Base-by-base conservation (phyloP, 2,113 vertebrate species). In the Grus americana region DNA sequence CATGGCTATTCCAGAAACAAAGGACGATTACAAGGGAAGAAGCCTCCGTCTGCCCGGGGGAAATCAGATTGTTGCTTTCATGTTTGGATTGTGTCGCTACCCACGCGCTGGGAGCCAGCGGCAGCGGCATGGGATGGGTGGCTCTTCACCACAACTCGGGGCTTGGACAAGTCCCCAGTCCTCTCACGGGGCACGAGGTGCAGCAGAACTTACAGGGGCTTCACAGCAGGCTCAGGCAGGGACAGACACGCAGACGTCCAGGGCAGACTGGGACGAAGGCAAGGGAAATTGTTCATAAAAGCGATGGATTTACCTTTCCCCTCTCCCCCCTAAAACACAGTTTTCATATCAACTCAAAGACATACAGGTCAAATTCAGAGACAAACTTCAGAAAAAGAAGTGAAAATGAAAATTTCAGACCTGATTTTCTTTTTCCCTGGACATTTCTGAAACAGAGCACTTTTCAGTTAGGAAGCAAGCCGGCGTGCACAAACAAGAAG, bases 31-130 rank as follows among this genome's bases (percentile, higher is more conserved):
- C 27, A 87, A 58, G 58, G 81, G 55, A 88, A 90, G 86, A 66
- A 91, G 30, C 14, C 26, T 95, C 68, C 42, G 21, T 49, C 55
- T 23, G 10, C 50, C 75, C 2, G 0, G 36, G 47, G 74, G 70
- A 92, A 52, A 94, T 58, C 22, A 49, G 34, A 34, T 15, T 11
- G 11, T 40, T 90, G 86, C 58, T 52, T 79, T 89, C 59, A 12
- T 8, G 23, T 92, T 50, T 54, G 62, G 58, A 50, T 54, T 46
- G 19, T 9, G 29, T 40, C 50, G 6, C 91, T 79, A 54, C 44
- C 65, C 29, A 2, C 0, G 1, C 4, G 24, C 47, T 29, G 12
- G 17, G 57, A 52, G 49, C 52, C 0, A 0, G n/a, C 1, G 0
- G 71, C 52, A 36, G 70, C 26, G 32, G 49, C 23, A 6, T 1